Percentiles rank a stretch among this genome's conserved stretches.
Evolutionary conservation across 2,113 vertebrate species (phyloP).

Genomic region (Lasiurus borealis): DNA sequence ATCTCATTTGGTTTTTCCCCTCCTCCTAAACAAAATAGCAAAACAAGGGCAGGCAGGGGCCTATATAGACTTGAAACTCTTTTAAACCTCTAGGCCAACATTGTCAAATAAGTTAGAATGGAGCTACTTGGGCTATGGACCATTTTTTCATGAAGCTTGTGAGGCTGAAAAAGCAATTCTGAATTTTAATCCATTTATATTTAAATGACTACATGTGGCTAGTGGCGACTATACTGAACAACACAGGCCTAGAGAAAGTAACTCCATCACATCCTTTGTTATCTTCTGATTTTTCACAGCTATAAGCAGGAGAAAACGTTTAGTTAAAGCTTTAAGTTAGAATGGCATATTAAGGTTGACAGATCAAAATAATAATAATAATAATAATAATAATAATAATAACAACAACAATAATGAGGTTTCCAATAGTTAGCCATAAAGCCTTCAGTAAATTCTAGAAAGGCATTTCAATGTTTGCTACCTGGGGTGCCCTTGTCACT

Average conservation of each 20-base stretch:
- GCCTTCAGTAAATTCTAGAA: constrained; percentile 5
- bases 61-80: neutral
- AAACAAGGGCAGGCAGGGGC: neutral
- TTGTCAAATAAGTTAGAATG: neutral
- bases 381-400: neutral
- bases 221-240: neutral
- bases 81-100: neutral
- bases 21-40: neutral
- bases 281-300: neutral
- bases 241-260: neutral
- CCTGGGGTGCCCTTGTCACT: neutral
- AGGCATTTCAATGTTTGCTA: neutral
- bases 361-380: neutral
- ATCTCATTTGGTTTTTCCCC: neutral
- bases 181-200: constrained; percentile 28
- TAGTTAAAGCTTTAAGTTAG: neutral
- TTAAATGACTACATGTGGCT: neutral
- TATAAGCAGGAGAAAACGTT: neutral
- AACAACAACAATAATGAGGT: neutral
- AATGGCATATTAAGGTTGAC: neutral
- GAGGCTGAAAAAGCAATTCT: neutral
- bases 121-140: neutral
- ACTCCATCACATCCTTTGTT: neutral
- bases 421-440: neutral
- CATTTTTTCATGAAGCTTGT: neutral